Conservation (phyloP, 2,888 invertebrate species). For the Minunthozetes semirufus region DNA sequence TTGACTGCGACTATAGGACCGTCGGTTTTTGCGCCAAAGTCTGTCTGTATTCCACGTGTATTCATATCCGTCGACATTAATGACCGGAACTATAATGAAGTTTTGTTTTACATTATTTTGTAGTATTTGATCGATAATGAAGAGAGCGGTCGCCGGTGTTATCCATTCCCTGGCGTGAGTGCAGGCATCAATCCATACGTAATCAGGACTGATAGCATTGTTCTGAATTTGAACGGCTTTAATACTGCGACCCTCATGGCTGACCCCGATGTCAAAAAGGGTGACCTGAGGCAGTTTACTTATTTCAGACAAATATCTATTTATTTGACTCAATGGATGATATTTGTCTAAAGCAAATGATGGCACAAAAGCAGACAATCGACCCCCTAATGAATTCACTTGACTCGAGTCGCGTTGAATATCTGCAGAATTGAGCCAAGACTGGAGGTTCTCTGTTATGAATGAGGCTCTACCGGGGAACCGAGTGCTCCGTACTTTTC, state of each 20-base stretch:
- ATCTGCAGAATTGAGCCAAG: slow-evolving; percentile 34
- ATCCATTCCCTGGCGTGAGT: slow-evolving; percentile 43
- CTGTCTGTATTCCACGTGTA: slow-evolving; percentile 44
- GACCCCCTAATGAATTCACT: neutral
- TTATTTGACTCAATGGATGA: slow-evolving; percentile 38
- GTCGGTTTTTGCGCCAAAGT: slow-evolving; percentile 45
- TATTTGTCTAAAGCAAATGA: slow-evolving; percentile 38
- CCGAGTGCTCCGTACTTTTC: slow-evolving; percentile 12
- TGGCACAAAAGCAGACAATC: slow-evolving; percentile 23
- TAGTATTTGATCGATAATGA: slow-evolving; percentile 40
- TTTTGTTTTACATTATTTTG: slow-evolving; percentile 43
- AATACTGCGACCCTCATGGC: slow-evolving; percentile 38
- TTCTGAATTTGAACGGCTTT: slow-evolving; percentile 39
- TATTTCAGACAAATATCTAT: slow-evolving; percentile 36
- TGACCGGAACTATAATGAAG: slow-evolving; percentile 44
- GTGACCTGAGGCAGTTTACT: slow-evolving; percentile 20
- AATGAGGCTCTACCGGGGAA: neutral
- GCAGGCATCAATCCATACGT: slow-evolving; percentile 40
- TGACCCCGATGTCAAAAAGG: slow-evolving; percentile 38
- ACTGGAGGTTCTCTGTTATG: slow-evolving; percentile 37
- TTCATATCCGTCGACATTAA: slow-evolving; percentile 46
- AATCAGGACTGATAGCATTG: slow-evolving; percentile 34
- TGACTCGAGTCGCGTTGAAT: neutral
- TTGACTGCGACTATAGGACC: slow-evolving; percentile 10
- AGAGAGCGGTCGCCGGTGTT: slow-evolving; percentile 39